Evolutionary conservation across 1,140 invertebrate species (phyloP), one percentile per base, ranked within the genome.

Genomic region (Lerema accius): DNA sequence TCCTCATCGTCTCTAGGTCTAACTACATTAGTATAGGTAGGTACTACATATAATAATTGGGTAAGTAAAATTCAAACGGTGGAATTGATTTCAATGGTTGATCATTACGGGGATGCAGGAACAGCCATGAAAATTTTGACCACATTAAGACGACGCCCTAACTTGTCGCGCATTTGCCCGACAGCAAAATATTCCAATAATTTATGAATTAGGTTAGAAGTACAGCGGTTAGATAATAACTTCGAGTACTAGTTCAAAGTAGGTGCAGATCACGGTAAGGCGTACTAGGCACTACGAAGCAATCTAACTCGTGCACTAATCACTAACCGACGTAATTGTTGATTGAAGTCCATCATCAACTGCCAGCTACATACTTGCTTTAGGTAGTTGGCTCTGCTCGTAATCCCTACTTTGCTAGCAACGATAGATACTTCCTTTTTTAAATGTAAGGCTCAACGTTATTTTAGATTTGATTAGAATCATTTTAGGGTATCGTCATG

Each of bases 321-420:
- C 45, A 56, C 51, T 58, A 70, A 61, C 46, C 59, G 14, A 65
- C 49, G 45, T 66, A 65, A 71, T 71, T 71, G 59, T 63, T 55
- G 58, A 51, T 58, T 45, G 53, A 58, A 58, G 42, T 32, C 53
- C 26, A 28, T 58, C 53, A 46, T 58, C 55, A 58, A 19, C 55
- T 35, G 15, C 23, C 55, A 45, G 45, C 26, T 23, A n/a, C n/a
- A n/a, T 43, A 45, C 53, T 43, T 46, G 32, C 55, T 16, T 45
- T 28, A 58, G 55, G 26, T 35, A 10, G 14, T 19, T 58, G 5
- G 26, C 28, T 56, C n/a, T 40, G 5, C 19, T 23, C 19, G 19
- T 23, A 53, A 11, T 39, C 16, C 39, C 26, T 32, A 16, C 9
- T 56, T 23, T 43, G 28, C 51, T 28, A 19, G 51, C 51, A 28